Evolutionary conservation across 2,888 invertebrate genomes (phyloP).

Genomic region (Gymnoscelis rufifasciata): DNA sequence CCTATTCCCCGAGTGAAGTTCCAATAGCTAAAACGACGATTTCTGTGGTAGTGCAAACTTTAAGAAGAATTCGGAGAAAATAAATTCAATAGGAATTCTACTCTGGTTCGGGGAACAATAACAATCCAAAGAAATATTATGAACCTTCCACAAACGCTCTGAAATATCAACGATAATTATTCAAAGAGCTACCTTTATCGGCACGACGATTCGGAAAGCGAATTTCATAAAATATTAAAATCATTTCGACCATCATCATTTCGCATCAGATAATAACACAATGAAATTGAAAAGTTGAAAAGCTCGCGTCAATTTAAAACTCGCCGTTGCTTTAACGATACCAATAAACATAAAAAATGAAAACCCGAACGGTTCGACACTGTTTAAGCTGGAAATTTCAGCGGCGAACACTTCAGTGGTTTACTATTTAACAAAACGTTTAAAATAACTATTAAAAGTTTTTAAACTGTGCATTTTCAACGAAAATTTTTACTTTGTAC

Average conservation of each 20-base stretch:
- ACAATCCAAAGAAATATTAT: no score
- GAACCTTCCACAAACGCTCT: no score
- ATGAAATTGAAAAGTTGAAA: slow-evolving; percentile 5
- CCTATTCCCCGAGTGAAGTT: no score
- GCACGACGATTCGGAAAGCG: not conserved
- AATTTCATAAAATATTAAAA: no score
- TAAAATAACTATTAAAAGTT: slow-evolving; percentile 21
- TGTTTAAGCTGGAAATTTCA: slow-evolving; percentile 16
- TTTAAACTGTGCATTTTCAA: slow-evolving; percentile 12
- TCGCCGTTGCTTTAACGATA: slow-evolving; percentile 36
- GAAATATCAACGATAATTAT: no score
- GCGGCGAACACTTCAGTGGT: slow-evolving; percentile 17
- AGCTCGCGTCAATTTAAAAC: slow-evolving; percentile 7
- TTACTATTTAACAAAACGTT: slow-evolving; percentile 26
- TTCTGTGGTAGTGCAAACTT: no score
- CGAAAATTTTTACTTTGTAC: slow-evolving; percentile 16
- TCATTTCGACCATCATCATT: not conserved
- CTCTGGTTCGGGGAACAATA: no score
- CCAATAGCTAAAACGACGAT: no score
- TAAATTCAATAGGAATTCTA: no score
- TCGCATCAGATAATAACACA: no score
- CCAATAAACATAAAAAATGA: slow-evolving; percentile 40
- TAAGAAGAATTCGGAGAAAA: no score
- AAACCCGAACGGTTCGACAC: slow-evolving; percentile 6
- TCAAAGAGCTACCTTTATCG: no score